These are phyloP conservation scores for Thysanoteuthis rhombus DNA, from an alignment of 2,888 invertebrate genomes.

Conservation along the genomic window DNA sequence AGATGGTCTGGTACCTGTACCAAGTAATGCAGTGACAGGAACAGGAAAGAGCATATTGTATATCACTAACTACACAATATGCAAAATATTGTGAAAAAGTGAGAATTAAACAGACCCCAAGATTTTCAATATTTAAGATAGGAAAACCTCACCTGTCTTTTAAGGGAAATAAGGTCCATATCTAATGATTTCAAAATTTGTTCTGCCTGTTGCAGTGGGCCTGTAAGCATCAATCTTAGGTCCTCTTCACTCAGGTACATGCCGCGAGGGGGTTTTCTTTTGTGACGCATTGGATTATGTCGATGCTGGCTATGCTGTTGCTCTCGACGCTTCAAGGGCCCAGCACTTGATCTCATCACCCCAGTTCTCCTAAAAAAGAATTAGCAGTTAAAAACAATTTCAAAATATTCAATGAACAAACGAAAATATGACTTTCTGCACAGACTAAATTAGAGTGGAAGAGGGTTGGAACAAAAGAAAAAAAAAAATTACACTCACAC, in stretches of 20 bases:
- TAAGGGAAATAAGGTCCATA: constrained; percentile 90
- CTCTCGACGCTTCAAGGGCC: constrained; percentile 54
- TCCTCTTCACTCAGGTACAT: constrained; percentile 98
- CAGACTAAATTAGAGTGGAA: too few relatives aligned
- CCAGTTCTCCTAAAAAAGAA: constrained; percentile 54
- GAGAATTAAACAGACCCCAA: not conserved
- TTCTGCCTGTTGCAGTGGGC: constrained; percentile 79
- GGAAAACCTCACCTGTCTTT: constrained; percentile 85
- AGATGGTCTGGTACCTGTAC: too few relatives aligned
- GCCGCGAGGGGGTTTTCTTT: constrained; percentile 91
- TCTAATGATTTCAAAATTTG: constrained; percentile 91
- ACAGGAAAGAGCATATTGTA: too few relatives aligned
- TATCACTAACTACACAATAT: too few relatives aligned
- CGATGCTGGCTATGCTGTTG: constrained; percentile 50
- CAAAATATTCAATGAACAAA: not conserved
- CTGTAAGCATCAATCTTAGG: constrained; percentile 88
- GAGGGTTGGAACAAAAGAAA: too few relatives aligned
- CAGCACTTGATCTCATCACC: constrained; percentile 53
- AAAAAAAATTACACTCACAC: too few relatives aligned
- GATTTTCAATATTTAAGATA: constrained; percentile 46
- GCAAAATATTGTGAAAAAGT: too few relatives aligned
- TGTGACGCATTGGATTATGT: constrained; percentile 61
- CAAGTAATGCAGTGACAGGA: too few relatives aligned
- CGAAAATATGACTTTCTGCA: too few relatives aligned
- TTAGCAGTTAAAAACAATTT: not conserved